Conservation (phyloP, 1,140 invertebrate genomes). For the Centruroides sculpturatus region DNA sequence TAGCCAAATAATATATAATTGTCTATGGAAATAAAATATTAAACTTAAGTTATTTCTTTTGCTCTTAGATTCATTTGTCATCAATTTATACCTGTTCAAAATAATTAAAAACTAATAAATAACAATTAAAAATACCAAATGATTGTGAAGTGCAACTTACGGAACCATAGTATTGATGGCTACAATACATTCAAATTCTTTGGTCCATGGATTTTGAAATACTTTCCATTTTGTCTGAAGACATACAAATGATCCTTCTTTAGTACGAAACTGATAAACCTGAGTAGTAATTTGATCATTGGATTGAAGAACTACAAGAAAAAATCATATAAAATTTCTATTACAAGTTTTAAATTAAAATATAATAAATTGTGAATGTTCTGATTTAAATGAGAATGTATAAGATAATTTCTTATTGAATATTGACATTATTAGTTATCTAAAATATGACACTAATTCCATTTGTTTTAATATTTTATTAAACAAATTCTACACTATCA, state of each 20-base stretch:
- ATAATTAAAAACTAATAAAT: constrained; percentile 16
- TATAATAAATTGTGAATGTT: too few species aligned
- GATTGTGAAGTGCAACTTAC: neutral
- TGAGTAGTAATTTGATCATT: constrained; percentile 18
- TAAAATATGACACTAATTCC: too few species aligned
- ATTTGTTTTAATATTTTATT: too few species aligned
- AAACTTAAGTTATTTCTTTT: too few species aligned
- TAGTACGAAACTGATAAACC: constrained; percentile 62
- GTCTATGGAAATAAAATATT: too few species aligned
- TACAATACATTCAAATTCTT: constrained; percentile 75
- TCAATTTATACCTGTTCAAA: neutral
- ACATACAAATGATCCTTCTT: constrained; percentile 53
- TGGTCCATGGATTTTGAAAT: constrained; percentile 82
- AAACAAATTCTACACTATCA: too few species aligned
- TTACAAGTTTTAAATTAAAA: too few species aligned
- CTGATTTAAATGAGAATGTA: too few species aligned
- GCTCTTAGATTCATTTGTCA: too few species aligned
- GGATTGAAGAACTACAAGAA: constrained; percentile 7
- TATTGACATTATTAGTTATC: too few species aligned
- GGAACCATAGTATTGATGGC: constrained; percentile 63
- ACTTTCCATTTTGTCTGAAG: constrained; percentile 71
- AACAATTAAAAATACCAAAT: neutral
- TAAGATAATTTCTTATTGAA: too few species aligned
- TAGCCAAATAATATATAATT: too few species aligned
- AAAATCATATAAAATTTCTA: neutral